Percentiles rank a stretch among this genome's conserved stretches.
Evolutionary conservation across 2,797 vertebrate genomes (phyloP).

Genomic region (Hemitrygon akajei): DNA sequence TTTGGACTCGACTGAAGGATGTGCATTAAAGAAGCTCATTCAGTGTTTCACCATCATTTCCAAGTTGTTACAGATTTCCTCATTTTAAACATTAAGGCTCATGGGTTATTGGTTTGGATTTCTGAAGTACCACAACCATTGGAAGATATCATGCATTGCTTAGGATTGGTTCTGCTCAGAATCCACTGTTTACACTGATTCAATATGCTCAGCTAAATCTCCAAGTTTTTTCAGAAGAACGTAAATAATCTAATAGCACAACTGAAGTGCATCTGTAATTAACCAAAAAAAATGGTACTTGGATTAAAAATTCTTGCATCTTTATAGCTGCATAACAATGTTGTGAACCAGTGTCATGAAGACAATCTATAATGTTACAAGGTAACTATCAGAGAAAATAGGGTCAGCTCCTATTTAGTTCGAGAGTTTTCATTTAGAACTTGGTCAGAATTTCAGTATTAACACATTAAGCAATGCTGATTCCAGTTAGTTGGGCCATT

Average conservation of each 20-base stretch:
- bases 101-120: neutral
- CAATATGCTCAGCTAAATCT: neutral
- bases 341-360: neutral
- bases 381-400: neutral
- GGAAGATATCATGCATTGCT: neutral
- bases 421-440: no score
- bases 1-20: neutral
- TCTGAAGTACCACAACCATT: neutral
- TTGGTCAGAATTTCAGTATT: no score
- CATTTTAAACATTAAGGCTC: neutral
- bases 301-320: neutral
- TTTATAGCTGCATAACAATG: neutral
- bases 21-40: neutral
- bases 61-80: neutral
- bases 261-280: neutral
- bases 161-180: neutral
- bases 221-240: neutral
- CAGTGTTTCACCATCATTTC: neutral
- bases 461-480: no score
- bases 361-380: neutral
- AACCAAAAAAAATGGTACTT: neutral
- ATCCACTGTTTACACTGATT: neutral
- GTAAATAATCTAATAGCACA: neutral
- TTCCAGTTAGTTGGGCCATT: no score
- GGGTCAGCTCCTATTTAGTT: no score